phyloP scores from a whole-genome alignment of 2,113 vertebrate species.

The Athene cunicularia region DNA sequence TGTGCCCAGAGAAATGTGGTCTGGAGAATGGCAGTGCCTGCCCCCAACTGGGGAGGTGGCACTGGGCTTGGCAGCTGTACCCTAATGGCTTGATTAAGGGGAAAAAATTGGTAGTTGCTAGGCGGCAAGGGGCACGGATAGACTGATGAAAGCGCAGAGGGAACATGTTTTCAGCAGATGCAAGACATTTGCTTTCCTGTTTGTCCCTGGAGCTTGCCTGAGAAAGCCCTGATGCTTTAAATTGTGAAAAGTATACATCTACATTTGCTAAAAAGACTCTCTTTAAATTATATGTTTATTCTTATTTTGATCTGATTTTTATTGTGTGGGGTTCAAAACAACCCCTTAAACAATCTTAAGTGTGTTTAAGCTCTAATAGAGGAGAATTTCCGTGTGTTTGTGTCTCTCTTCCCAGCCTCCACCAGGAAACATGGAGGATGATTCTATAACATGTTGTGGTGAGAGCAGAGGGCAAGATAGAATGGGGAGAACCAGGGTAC shows the following conservation, averaged over 20 bases:
- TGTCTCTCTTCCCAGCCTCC: background rate
- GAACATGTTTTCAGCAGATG: background rate
- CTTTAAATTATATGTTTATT: background rate
- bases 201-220: background rate
- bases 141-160: background rate
- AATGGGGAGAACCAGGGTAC: background rate
- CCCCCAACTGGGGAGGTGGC: background rate
- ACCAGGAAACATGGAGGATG: background rate
- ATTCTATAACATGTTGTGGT: background rate
- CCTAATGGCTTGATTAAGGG: background rate
- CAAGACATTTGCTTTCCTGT: background rate
- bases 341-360: background rate
- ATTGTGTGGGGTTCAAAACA: background rate
- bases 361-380: background rate
- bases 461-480: background rate
- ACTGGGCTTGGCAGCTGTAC: background rate
- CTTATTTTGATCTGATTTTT: background rate
- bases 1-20: background rate
- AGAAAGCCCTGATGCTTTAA: background rate
- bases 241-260: background rate
- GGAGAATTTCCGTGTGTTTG: background rate
- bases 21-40: background rate
- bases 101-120: background rate
- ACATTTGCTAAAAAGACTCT: background rate
- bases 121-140: accelerated